Conservation (phyloP, 1,140 invertebrate genomes). For the Cephus cinctus region DNA sequence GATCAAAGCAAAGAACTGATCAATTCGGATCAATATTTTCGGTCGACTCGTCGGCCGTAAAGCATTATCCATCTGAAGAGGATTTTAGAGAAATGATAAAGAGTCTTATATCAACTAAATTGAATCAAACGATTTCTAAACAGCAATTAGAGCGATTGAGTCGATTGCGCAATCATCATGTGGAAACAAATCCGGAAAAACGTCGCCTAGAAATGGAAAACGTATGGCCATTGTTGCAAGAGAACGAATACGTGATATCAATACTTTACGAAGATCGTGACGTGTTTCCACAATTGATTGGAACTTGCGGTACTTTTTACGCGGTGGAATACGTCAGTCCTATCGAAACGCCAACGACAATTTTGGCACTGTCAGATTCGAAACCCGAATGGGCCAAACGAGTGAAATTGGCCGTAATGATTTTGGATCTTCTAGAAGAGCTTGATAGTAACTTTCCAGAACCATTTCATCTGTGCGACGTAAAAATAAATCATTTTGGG, state of each 20-base stretch:
- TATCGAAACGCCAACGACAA: constrained; percentile 41
- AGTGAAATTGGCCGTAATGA: constrained; percentile 59
- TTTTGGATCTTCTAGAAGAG: constrained; percentile 62
- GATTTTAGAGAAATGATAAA: constrained; percentile 57
- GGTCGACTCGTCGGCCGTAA: constrained; percentile 49
- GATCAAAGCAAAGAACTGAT: constrained; percentile 23
- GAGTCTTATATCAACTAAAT: constrained; percentile 53
- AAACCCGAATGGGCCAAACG: constrained; percentile 42
- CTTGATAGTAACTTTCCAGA: constrained; percentile 60
- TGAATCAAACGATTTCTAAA: constrained; percentile 56
- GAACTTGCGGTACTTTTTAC: constrained; percentile 66
- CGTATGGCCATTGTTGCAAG: constrained; percentile 64
- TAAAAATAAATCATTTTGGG: constrained; percentile 69
- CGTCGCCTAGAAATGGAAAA: constrained; percentile 62
- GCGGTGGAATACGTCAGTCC: constrained; percentile 63
- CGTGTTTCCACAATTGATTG: constrained; percentile 66
- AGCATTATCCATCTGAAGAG: constrained; percentile 57
- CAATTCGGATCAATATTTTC: constrained; percentile 50
- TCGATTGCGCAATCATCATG: constrained; percentile 45
- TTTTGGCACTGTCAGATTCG: constrained; percentile 36
- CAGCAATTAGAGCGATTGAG: constrained; percentile 53
- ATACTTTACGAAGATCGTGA: constrained; percentile 60
- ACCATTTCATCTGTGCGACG: constrained; percentile 65
- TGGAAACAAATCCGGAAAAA: constrained; percentile 42
- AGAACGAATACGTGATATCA: constrained; percentile 67